Conservation (phyloP, 2,797 vertebrate genomes). For the Podarcis siculus region DNA sequence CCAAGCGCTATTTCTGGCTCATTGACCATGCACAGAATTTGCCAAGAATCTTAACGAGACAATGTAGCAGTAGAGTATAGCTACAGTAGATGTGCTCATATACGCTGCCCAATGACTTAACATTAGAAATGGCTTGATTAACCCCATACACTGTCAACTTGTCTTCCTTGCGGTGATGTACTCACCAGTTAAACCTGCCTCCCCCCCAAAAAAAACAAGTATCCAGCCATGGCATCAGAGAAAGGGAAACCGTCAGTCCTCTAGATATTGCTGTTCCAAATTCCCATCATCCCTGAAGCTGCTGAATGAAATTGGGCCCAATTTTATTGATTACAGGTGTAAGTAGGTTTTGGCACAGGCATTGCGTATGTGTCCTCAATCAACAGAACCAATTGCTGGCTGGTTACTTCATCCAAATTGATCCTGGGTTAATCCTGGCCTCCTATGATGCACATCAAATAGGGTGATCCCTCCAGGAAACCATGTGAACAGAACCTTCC, state of each 20-base stretch:
- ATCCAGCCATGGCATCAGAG: background rate
- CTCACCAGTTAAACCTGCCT: background rate
- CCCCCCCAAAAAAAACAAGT: background rate
- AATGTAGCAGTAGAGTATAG: background rate
- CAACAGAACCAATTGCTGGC: background rate
- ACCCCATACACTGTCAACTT: background rate
- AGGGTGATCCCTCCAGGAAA: no score
- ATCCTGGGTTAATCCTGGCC: no score
- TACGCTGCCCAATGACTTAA: background rate
- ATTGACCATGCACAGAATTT: background rate
- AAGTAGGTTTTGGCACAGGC: no score
- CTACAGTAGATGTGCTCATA: background rate
- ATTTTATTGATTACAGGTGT: no score
- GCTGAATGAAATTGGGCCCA: no score
- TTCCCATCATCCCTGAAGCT: background rate
- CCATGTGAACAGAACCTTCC: no score
- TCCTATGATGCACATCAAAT: no score
- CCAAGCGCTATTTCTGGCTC: constrained; percentile 6
- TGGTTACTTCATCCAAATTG: background rate
- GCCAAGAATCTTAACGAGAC: constrained; percentile 8
- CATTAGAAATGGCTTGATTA: background rate
- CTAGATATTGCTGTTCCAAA: background rate
- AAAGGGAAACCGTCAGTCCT: background rate
- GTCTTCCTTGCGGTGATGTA: background rate
- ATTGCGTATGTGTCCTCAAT: no score